A percentile compares a stretch with the other conserved stretches of the same genome.
These are phyloP conservation scores for Leptobrachium leishanense DNA, from an alignment of 2,113 vertebrate species.

Conservation along the genomic window DNA sequence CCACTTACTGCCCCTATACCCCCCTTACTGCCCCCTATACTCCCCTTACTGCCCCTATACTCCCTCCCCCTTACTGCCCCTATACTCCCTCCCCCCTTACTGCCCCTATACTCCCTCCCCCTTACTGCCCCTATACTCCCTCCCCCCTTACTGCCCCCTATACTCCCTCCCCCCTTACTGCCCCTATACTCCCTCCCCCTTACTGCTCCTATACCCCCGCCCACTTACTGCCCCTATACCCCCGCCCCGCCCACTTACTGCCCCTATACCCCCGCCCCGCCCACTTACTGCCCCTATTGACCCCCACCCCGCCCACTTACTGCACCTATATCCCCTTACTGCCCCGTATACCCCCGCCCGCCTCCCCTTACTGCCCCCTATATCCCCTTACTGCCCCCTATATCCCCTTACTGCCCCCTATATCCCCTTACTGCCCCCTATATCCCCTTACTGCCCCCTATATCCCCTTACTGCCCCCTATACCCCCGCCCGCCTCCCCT, in stretches of 20 bases:
- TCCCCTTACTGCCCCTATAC: neutral
- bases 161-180: slow-evolving; percentile 92
- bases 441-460: neutral
- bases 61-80: neutral
- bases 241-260: too few species aligned
- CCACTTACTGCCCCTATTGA: too few species aligned
- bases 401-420: neutral
- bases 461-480: neutral
- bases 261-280: too few species aligned
- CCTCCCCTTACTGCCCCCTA: too few species aligned
- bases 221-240: neutral
- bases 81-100: neutral
- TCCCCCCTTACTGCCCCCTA: neutral
- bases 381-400: neutral
- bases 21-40: neutral
- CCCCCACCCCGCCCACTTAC: too few species aligned
- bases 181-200: slow-evolving; percentile 44
- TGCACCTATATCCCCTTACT: too few species aligned
- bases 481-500: too few species aligned
- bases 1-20: too few species aligned
- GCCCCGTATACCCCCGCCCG: too few species aligned
- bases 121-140: neutral
- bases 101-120: neutral
- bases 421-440: neutral
- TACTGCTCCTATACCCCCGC: neutral